Base-by-base conservation (phyloP, 35 echinoderm and acorn worm species). In the Patiria miniata region DNA sequence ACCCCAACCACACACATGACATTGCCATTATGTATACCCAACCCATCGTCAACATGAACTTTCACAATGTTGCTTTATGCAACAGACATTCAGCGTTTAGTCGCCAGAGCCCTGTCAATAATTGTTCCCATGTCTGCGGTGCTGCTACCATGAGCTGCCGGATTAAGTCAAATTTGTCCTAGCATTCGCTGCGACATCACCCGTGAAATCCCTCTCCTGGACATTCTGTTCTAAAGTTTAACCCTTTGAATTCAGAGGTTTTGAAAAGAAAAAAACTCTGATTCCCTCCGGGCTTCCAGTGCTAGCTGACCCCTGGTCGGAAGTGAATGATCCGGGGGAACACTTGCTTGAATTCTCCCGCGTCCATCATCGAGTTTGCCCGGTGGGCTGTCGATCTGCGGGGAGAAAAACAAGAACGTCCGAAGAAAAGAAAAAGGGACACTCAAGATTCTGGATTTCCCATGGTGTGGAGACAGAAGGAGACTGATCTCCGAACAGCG, bases 121-220 rank as follows among this genome's bases (percentile, higher is more conserved):
- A 73, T 73, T 73, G 65, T 73, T 14, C 26, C 26, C 65, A 73
- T 73, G 65, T 73, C 65, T 26, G 65, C 65, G 65, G 65, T 9
- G 65, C 22, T 36, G 65, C 29, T 73, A 73, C 65, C 21, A 30
- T 73, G 65, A 73, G 65, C 65, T 34, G 15, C 1, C 2, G 65
- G 65, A 73, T 73, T 73, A 73, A 34, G 65, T 9, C 65, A 73
- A 73, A 73, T 73, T 73, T 73, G 65, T 73, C 65, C n/a, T 73
- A 73, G 65, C 65, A 73, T 73, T 73, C 65, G 65, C 34, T 32
- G 2, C 18, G 65, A 73, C 26, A 26, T 73, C 65, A 73, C 65
- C 65, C 65, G 65, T 73, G 29, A 73, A 73, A 73, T 73, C 65
- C 65, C 65, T 30, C 65, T 32, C 65, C 65, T 18, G 10, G 65